Conservation (phyloP, 1,140 invertebrate species). For the Aporrectodea caliginosa region DNA sequence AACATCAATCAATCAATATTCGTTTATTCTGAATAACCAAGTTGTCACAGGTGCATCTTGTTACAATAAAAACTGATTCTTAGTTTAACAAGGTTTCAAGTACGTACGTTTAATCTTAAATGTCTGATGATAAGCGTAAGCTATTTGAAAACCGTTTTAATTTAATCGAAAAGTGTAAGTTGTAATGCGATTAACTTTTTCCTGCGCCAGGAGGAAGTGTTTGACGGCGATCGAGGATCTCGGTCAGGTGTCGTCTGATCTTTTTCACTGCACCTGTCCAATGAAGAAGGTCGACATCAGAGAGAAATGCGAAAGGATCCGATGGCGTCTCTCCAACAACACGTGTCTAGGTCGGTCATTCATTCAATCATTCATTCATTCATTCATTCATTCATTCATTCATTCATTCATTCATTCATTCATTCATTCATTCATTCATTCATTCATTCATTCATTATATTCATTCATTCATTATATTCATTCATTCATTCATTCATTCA, state of each 20-base stretch:
- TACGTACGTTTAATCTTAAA: too few species aligned
- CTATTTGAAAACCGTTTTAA: too few species aligned
- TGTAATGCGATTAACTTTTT: too few species aligned
- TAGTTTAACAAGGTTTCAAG: too few species aligned
- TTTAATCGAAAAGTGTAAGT: too few species aligned
- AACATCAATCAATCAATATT: too few species aligned
- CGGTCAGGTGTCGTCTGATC: background rate
- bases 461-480: background rate
- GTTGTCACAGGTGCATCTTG: too few species aligned
- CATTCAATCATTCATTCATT: slow-evolving; percentile 32
- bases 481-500: background rate
- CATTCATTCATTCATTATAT: slow-evolving; percentile 7
- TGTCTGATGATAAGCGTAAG: too few species aligned
- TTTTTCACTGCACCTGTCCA: background rate
- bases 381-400: slow-evolving; percentile 32
- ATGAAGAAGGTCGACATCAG: background rate
- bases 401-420: slow-evolving; percentile 32
- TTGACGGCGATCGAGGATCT: background rate
- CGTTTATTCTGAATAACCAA: too few species aligned
- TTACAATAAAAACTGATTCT: too few species aligned
- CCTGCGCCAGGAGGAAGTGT: background rate
- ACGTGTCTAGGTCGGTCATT: slow-evolving; percentile 17
- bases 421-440: slow-evolving; percentile 33
- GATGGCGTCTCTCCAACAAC: background rate
- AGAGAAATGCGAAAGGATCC: background rate